phyloP scores from a whole-genome alignment of 2,888 invertebrate species.

The Drosophila neotestacea region DNA sequence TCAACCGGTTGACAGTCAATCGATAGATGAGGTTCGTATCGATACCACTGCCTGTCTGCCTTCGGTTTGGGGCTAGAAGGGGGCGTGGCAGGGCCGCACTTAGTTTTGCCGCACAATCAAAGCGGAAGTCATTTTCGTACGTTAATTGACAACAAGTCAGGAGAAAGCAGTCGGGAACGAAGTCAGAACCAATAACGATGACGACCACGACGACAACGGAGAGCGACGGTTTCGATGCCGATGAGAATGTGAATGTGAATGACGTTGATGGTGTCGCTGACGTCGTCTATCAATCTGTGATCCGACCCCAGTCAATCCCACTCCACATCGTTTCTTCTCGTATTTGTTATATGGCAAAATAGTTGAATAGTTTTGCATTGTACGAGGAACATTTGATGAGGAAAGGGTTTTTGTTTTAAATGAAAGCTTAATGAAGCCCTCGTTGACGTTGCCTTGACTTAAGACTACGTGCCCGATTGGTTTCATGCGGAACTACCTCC shows the following conservation, averaged over 20 bases:
- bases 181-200: conserved; percentile 55
- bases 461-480: conserved; percentile 35
- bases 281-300: conserved; percentile 77
- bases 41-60: background rate
- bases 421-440: conserved; percentile 81
- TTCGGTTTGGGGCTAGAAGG: background rate
- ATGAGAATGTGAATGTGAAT: conserved; percentile 13
- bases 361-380: conserved; percentile 80
- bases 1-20: conserved; percentile 79
- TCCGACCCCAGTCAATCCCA: conserved; percentile 16
- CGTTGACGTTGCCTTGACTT: conserved; percentile 10
- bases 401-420: conserved; percentile 68
- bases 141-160: conserved; percentile 80
- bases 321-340: conserved; percentile 11
- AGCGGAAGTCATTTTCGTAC: conserved; percentile 82
- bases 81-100: conserved; percentile 42
- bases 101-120: conserved; percentile 78
- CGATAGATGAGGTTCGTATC: conserved; percentile 65
- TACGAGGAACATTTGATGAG: background rate
- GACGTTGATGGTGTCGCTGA: conserved; percentile 74
- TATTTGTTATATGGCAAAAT: conserved; percentile 73
- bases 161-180: conserved; percentile 40
- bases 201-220: conserved; percentile 42
- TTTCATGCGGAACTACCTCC: conserved; percentile 13
- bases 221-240: conserved; percentile 3